phyloP scores from a whole-genome alignment of 2,797 vertebrate species.

The Natrix natrix region DNA sequence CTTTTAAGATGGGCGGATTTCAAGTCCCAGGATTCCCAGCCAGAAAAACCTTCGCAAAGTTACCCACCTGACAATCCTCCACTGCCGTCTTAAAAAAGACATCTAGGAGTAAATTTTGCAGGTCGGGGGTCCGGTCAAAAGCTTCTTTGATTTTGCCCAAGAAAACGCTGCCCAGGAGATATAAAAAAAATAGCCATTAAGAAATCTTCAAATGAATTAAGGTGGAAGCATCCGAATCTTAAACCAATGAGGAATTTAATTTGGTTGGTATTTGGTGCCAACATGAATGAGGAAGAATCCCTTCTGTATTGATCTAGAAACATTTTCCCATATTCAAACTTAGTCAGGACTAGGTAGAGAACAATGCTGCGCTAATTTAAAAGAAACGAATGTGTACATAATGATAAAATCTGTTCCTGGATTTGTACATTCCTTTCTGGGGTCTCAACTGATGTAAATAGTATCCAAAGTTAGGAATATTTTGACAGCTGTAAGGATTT shows the following conservation, averaged over 20 bases:
- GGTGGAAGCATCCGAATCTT: background rate
- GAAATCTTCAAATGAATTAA: background rate
- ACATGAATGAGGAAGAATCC: too few relatives aligned
- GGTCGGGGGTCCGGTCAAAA: conserved; percentile 83
- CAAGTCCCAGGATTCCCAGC: background rate
- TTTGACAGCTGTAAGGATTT: background rate
- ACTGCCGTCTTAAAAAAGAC: conserved; percentile 88
- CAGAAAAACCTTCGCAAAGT: background rate
- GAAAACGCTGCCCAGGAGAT: conserved; percentile 81
- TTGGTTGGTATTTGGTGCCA: background rate
- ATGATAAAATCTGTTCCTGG: background rate
- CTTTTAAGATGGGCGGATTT: background rate
- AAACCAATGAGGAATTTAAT: background rate
- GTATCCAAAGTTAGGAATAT: background rate
- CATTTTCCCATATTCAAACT: background rate
- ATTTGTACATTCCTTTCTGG: background rate
- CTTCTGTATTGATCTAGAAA: background rate
- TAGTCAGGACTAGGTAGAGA: background rate
- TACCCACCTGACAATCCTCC: conserved; percentile 87
- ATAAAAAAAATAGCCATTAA: conserved; percentile 9
- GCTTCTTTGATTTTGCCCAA: conserved; percentile 97
- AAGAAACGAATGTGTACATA: background rate
- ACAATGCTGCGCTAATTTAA: background rate
- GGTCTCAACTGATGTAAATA: background rate
- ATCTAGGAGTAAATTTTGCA: conserved; percentile 91